Evolutionary conservation across 1,140 invertebrate genomes (phyloP).

Genomic region (Neelides sp.): DNA sequence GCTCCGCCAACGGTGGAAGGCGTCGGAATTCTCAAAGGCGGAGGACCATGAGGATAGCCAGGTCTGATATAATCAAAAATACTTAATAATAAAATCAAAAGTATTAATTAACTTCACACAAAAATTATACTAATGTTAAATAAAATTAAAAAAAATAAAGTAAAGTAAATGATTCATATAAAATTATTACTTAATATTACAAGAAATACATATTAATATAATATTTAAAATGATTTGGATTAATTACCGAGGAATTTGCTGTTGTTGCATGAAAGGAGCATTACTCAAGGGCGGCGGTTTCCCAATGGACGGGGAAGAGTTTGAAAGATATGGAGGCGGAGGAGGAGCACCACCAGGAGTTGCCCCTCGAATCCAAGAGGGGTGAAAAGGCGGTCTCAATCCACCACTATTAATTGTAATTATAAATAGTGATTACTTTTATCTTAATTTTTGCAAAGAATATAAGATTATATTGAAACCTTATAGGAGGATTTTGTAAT

Average conservation of each 20-base stretch:
- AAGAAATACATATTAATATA: neutral
- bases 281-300: conserved; percentile 26
- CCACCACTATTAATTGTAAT: neutral
- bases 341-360: neutral
- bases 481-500: neutral
- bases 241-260: conserved; percentile 16
- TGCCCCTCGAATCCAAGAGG: too few species aligned
- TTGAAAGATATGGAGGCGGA: conserved; percentile 11
- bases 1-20: conserved; percentile 17
- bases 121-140: too few species aligned
- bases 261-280: conserved; percentile 15
- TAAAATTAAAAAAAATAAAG: neutral
- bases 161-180: neutral
- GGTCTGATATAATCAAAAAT: conserved; percentile 4
- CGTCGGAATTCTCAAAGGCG: conserved; percentile 20
- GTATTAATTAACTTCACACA: neutral
- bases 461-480: neutral
- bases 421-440: neutral
- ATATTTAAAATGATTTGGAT: neutral
- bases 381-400: neutral
- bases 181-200: neutral
- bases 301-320: conserved; percentile 3
- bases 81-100: conserved; percentile 1
- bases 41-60: conserved; percentile 19
- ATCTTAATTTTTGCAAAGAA: neutral